Base-by-base conservation (phyloP, 37 sponge, comb jelly and placozoan species). In the Chondrosia reniformis region DNA sequence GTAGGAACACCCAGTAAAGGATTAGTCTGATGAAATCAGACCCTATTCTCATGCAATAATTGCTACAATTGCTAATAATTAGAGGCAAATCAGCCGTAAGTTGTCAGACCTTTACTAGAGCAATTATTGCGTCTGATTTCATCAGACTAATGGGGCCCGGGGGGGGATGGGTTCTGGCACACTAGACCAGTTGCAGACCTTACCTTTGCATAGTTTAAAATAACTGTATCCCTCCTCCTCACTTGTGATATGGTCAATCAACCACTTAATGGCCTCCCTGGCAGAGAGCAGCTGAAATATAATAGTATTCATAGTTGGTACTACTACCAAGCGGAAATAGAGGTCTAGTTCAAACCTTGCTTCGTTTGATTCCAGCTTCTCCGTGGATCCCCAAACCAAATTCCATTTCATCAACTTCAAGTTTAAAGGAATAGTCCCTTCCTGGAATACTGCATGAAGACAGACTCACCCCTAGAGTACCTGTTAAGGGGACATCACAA, bases 311-410 rank as follows among this genome's bases (percentile, higher is more conserved):
- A n/a, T n/a, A n/a, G n/a, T n/a, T n/a, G n/a, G n/a, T n/a, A 76
- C 7, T 6, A 76, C 10, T 44, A 9, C 19, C 33, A 46, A 63
- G 45, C 55, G 8, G 45, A 37, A 27, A 15, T n/a, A 32, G n/a
- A n/a, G n/a, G n/a, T n/a, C n/a, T n/a, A n/a, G 15, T 15, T 32
- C 46, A 1, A 33, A 85, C 92, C 63, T 88, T 86, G 22, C 80
- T 79, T 37, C 94, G 72, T 28, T 91, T 59, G 3, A 82, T 85
- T 5, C 98, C 98, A 77, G 98, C 90, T 71, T 97, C 98, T n/a
- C 98, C 95, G 58, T 97, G 98, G 42, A 97, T 97, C 31, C 97
- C 96, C 17, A 97, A 77, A 5, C 98, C 98, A 24, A 97, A 71
- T 75, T 97, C 98, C 85, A 97, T 91, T 46, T 89, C 92, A 74